phyloP scores from a whole-genome alignment of 2,888 invertebrate genomes.

The Protonemura montana region DNA sequence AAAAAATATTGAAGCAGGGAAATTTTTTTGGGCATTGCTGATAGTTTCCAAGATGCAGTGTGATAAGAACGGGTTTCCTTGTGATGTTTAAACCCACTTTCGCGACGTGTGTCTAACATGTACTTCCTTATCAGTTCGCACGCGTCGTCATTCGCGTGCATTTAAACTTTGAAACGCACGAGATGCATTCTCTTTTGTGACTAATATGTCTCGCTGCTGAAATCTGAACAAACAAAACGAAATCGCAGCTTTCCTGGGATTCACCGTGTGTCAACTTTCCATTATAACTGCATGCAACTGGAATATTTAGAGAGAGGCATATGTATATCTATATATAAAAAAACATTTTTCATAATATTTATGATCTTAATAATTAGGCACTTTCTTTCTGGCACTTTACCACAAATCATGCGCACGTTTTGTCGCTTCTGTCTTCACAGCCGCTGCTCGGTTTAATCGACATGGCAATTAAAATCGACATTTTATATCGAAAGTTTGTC shows the following conservation, averaged over 20 bases:
- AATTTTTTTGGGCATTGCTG: too few relatives aligned
- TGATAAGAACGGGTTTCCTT: too few relatives aligned
- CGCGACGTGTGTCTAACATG: too few relatives aligned
- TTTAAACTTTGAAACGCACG: not conserved
- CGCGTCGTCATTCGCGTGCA: too few relatives aligned
- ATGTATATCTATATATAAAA: too few relatives aligned
- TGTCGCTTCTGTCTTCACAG: not conserved
- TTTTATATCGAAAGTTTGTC: not conserved
- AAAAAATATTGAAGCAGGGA: too few relatives aligned
- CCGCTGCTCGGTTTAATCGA: not conserved
- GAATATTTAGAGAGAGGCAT: not conserved
- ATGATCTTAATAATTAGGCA: not conserved
- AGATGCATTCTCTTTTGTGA: not conserved
- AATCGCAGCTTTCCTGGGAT: not conserved
- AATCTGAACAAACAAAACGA: not conserved
- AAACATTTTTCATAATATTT: not conserved
- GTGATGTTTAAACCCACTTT: too few relatives aligned
- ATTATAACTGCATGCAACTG: not conserved
- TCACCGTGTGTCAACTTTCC: not conserved
- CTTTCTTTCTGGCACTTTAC: not conserved
- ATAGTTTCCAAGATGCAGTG: too few relatives aligned
- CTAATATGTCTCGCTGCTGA: not conserved
- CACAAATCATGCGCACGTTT: not conserved
- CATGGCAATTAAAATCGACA: not conserved
- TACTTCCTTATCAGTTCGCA: too few relatives aligned